Base-by-base conservation (phyloP, 2,888 invertebrate species). In the Mesoligia furuncula region DNA sequence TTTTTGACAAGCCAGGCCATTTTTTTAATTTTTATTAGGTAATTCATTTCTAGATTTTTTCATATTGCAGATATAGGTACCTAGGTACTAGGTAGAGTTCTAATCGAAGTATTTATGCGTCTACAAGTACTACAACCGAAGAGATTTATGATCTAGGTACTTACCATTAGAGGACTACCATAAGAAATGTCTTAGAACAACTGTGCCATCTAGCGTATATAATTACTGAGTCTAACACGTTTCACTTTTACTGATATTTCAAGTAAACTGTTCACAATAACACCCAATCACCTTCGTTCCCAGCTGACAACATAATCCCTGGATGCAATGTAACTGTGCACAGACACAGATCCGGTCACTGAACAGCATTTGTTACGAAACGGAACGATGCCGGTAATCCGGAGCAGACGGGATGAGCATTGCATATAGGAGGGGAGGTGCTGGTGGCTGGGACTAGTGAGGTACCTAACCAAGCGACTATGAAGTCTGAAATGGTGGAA, bases 361-460 rank as follows among this genome's bases (percentile, higher is more conserved):
- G 79, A 54, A 42, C 64, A 65, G 57, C 24, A 73, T 79, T 57
- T 59, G 65, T 80, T 62, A 62, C 51, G 39, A 36, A 59, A 20
- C 51, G 42, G 59, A 31, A n/a, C 27, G 36, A 27, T 36, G 65
- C 36, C 65, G 42, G 48, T 36, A 15, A 45, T 51, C 59, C 75
- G 75, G 48, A 8, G 48, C 31, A 80, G 65, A 65, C 42, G 59
- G 48, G 48, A 27, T 27, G 59, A 36, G 7, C 39, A n/a, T 11
- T 42, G 42, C 27, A n/a, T 42, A 17, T 5, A 17, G 2, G 27
- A 59, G 45, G 27, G 13, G 31, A 13, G 24, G 8, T 42, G n/a
- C 42, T 15, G 36, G 24, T n/a, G 48, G n/a, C 36, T 20, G 11
- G 61, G 20, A 1, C 4, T 24, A 42, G 20, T 51, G 42, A 27